Conservation (phyloP, 2,113 vertebrate species). For the Microcebus murinus region DNA sequence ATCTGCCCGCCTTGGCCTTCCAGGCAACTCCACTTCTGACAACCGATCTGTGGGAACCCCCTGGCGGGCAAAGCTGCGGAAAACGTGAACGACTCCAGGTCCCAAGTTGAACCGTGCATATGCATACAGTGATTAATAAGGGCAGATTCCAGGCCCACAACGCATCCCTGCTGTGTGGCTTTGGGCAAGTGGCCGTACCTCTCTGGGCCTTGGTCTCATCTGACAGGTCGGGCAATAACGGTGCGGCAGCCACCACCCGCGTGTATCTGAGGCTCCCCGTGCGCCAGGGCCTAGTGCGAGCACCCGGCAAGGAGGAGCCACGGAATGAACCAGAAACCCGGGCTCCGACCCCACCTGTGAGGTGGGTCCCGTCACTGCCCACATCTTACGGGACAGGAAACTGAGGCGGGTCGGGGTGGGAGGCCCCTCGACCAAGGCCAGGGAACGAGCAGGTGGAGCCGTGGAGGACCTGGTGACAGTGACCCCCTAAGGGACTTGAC, state of each 20-base stretch:
- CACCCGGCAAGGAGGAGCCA: accelerated
- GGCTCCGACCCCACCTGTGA: background rate
- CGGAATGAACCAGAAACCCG: background rate
- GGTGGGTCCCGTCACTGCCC: too few species aligned
- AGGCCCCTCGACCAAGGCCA: background rate
- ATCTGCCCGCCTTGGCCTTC: too few species aligned
- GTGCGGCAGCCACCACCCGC: too few species aligned
- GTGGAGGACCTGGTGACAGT: background rate
- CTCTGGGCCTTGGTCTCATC: background rate
- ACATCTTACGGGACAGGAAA: background rate
- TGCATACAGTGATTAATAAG: background rate
- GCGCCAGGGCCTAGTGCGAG: background rate
- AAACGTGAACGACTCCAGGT: background rate
- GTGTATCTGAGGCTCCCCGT: too few species aligned
- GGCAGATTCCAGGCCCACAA: too few species aligned
- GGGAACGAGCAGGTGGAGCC: accelerated
- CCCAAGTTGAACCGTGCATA: background rate
- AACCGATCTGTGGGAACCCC: background rate
- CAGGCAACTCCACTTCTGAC: background rate
- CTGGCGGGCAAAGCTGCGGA: background rate
- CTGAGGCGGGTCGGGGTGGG: background rate
- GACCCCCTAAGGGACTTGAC: background rate
- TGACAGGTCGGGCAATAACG: background rate
- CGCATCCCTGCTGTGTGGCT: background rate
- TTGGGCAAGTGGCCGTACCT: background rate